A percentile compares a stretch with the other conserved stretches of the same genome.
phyloP scores from a whole-genome alignment of 2,888 invertebrate genomes.

The Taphrorychus bicolor region DNA sequence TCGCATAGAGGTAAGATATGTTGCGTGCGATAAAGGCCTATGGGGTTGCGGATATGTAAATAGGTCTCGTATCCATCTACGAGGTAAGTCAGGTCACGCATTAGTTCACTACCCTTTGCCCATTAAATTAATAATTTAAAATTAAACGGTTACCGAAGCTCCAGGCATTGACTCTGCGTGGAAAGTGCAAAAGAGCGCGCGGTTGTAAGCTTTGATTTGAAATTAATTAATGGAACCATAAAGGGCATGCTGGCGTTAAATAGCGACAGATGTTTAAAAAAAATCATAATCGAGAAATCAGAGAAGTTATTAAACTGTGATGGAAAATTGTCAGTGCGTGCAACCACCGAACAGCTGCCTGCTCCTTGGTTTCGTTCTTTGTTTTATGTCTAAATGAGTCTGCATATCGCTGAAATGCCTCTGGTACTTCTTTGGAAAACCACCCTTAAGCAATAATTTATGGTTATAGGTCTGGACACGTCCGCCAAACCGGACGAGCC shows the following conservation, averaged over 20 bases:
- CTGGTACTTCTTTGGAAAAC: too few relatives aligned
- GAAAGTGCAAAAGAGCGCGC: background rate
- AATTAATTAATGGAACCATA: background rate
- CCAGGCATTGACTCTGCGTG: background rate
- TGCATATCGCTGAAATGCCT: too few relatives aligned
- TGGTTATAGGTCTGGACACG: slow-evolving; percentile 26
- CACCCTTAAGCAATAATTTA: slow-evolving; percentile 14
- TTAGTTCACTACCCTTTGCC: background rate
- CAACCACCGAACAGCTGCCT: slow-evolving; percentile 33
- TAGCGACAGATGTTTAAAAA: slow-evolving; percentile 19
- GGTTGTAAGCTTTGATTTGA: slow-evolving; percentile 1
- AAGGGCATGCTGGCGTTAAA: slow-evolving; percentile 13
- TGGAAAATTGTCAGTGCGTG: slow-evolving; percentile 22
- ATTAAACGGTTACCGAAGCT: too few relatives aligned
- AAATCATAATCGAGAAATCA: background rate
- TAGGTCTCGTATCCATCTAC: background rate
- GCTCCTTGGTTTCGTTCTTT: slow-evolving; percentile 1
- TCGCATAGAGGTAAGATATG: background rate
- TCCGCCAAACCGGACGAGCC: too few relatives aligned
- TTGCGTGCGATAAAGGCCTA: slow-evolving; percentile 9
- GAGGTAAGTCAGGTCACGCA: background rate
- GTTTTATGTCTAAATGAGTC: background rate
- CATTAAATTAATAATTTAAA: slow-evolving; percentile 1
- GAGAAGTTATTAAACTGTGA: slow-evolving; percentile 26
- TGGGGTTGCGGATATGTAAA: background rate